These are phyloP conservation scores for Dynastes tityus DNA, from an alignment of 2,888 invertebrate species.

Conservation along the genomic window DNA sequence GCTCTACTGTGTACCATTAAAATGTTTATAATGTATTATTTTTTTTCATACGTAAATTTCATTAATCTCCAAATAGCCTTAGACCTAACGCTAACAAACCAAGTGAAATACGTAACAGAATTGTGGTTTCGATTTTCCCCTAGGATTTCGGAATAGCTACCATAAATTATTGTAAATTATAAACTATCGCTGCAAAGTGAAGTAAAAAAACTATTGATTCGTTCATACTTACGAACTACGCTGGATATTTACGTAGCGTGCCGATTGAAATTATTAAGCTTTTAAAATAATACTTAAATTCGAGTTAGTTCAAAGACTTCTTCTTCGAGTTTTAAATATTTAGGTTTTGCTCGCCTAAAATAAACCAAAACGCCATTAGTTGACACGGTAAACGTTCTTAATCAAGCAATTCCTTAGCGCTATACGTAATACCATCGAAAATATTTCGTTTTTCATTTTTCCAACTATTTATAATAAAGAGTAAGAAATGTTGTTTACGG, in stretches of 20 bases:
- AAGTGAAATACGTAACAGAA: no score
- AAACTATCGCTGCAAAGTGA: slow-evolving; percentile 7
- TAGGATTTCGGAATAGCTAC: background rate
- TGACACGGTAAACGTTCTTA: slow-evolving; percentile 13
- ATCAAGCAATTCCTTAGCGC: slow-evolving; percentile 6
- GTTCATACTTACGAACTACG: background rate
- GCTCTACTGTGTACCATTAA: no score
- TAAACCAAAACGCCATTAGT: slow-evolving; percentile 20
- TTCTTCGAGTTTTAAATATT: slow-evolving; percentile 31
- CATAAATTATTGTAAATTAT: slow-evolving; percentile 16
- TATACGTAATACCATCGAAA: background rate
- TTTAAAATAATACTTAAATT: slow-evolving; percentile 30
- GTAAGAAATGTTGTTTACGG: slow-evolving; percentile 24
- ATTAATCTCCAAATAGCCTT: no score
- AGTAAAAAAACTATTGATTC: background rate
- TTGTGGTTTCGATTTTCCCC: no score
- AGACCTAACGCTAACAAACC: no score
- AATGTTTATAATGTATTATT: no score
- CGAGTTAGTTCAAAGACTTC: slow-evolving; percentile 39
- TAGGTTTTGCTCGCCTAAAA: slow-evolving; percentile 30
- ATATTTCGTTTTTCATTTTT: slow-evolving; percentile 17
- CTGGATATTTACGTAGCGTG: slow-evolving; percentile 15
- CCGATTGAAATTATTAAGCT: slow-evolving; percentile 25
- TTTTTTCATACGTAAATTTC: no score
- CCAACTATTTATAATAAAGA: slow-evolving; percentile 27